Evolutionary conservation across 2,888 invertebrate genomes (phyloP), one percentile per base, ranked within the genome.

Genomic region (Crepidodera aurea): DNA sequence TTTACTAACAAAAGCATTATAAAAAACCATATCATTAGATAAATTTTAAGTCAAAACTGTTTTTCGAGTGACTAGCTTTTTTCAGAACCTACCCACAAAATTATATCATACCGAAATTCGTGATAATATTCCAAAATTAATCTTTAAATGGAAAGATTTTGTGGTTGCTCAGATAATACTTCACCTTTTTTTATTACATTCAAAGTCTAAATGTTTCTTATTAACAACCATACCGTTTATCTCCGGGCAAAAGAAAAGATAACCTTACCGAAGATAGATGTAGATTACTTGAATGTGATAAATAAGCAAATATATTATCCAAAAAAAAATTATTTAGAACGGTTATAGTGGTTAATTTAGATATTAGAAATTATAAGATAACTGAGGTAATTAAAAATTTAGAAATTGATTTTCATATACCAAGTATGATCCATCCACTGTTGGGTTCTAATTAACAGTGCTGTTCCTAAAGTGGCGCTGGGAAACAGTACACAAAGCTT

Each of bases 211-310:
- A 22, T 6, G 15, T 16, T 42, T 42, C 22, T 12, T 22, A 19
- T 44, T 44, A 44, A 22, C 19, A 44, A 44, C 25, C 16, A 32
- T 29, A 44, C 32, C 32, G 27, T n/a, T 54, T 54, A 54, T 55
- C 55, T 55, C 44, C 55, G 55, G 55, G 55, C 55, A 55, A 55
- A 55, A 46, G 46, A 19, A 55, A 55, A 55, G 55, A 55, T 55
- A 55, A 55, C 55, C 55, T 55, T 34, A 46, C 32, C 34, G 15
- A 44, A 55, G 55, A 55, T 55, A 55, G 55, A 55, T 55, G 46
- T 15, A 55, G 55, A 55, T 55, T 46, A 55, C 34, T 32, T 22
- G 37, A 27, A 34, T 54, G 10, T 25, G 55, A 55, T 46, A 55
- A 55, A 55, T 34, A 46, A 46, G 8, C 48, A 48, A 48, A n/a